Evolutionary conservation across 2,888 invertebrate species (phyloP).

Genomic region (Ormyrus rosae): DNA sequence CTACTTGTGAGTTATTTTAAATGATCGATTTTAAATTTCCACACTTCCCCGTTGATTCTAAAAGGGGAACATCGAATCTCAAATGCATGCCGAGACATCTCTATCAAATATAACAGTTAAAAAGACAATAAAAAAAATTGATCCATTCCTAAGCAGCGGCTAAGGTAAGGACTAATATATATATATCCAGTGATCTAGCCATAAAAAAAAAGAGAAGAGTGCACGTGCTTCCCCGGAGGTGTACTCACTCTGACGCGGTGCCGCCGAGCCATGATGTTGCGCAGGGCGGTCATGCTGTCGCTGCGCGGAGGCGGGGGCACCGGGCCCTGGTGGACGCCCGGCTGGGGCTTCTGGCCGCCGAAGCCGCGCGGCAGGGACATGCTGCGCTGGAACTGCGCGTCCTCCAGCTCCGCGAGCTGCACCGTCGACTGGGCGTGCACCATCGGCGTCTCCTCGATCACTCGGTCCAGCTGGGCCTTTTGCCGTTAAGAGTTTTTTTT

Average conservation of each 20-base stretch:
- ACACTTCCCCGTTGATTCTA: too few species aligned
- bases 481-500: neutral
- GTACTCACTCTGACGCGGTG: conserved; percentile 71
- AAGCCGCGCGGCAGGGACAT: conserved; percentile 76
- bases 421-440: conserved; percentile 69
- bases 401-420: conserved; percentile 68
- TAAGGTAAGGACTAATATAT: neutral
- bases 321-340: conserved; percentile 65
- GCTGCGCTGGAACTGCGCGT: conserved; percentile 73
- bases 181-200: conserved; percentile 27
- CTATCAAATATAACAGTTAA: too few species aligned
- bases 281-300: conserved; percentile 74
- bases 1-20: too few species aligned
- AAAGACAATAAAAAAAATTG: conserved; percentile 5
- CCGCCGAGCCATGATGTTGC: conserved; percentile 72
- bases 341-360: conserved; percentile 69
- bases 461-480: conserved; percentile 66
- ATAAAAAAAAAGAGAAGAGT: neutral
- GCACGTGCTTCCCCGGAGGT: too few species aligned
- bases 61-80: too few species aligned
- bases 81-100: too few species aligned
- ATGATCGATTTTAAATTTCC: too few species aligned
- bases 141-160: conserved; percentile 45
- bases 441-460: conserved; percentile 68
- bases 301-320: conserved; percentile 74